Conservation (phyloP, 2,888 invertebrate species). For the Brenthis daphne region DNA sequence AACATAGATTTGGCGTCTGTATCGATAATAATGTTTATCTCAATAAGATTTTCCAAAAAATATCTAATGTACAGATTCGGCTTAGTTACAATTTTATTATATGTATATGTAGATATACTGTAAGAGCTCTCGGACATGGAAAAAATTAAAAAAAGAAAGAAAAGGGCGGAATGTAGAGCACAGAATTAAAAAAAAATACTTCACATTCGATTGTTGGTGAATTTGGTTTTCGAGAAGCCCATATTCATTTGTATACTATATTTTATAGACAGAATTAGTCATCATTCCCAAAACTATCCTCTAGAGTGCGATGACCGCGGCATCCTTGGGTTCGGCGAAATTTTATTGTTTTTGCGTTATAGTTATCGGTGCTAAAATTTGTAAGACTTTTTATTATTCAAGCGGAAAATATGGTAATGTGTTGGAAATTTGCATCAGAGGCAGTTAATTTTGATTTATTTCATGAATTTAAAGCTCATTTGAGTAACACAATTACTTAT, state of each 20-base stretch:
- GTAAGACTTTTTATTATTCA: constrained; percentile 1
- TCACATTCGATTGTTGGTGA: constrained; percentile 7
- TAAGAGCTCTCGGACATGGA: background rate
- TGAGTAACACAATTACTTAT: no score
- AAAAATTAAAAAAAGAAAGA: no score
- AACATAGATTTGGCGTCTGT: no score
- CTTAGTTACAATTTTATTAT: no score
- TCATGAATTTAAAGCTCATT: background rate
- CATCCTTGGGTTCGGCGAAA: constrained; percentile 23
- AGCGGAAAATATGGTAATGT: background rate
- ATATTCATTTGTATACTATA: constrained; percentile 27
- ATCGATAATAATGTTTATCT: no score
- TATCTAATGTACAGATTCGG: no score
- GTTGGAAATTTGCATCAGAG: background rate
- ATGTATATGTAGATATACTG: background rate
- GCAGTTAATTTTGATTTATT: background rate
- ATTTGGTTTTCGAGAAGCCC: constrained; percentile 25
- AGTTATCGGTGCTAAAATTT: constrained; percentile 8
- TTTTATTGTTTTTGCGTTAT: constrained; percentile 26
- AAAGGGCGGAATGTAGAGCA: background rate
- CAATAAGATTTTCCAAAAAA: no score
- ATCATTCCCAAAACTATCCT: constrained; percentile 53
- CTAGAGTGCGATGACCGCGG: constrained; percentile 33
- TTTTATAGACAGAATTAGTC: constrained; percentile 54
- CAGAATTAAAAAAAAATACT: background rate